Base-by-base conservation (phyloP, 1,140 invertebrate genomes). In the Archivesica marissinica region DNA sequence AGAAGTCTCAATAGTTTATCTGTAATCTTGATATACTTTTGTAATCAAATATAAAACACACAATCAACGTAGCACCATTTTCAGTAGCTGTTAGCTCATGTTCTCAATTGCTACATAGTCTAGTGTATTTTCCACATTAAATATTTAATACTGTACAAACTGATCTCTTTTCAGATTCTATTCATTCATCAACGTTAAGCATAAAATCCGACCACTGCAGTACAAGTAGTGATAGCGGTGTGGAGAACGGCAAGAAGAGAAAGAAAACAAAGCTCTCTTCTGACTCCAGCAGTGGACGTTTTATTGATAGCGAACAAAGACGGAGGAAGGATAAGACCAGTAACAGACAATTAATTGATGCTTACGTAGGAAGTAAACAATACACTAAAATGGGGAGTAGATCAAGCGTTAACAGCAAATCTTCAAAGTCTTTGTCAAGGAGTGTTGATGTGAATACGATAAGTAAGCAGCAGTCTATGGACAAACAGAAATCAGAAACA, bases 301-400 rank as follows among this genome's bases (percentile, higher is more conserved):
- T 39, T 23, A 2, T 47, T 23, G 64, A 44, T 9, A 66, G 39
- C 30, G 11, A 2, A 30, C 35, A 35, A 44, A 68, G 39, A 44
- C 25, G 25, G 50, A 20, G 30, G 15, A 64, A 44, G 9, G 44
- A 68, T 44, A 35, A 44, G 33, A 28, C 41, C 25, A 23, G 15
- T 15, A 68, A 35, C 15, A n/a, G 3, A 23, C 4, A 25, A 23
- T 44, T 11, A 11, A 6, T 20, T n/a, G 13, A 66, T 28, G 25
- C 3, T 30, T 59, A 6, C 13, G n/a, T 59, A 59, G 4, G 33
- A 30, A 7, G 25, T 0, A 64, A 35, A 64, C 59, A 33, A 30
- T 47, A 72, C 44, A 28, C 7, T 11, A 70, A 52, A 15, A 72
- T 72, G 68, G 68, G 68, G 17, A 72, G 68, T 23, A 28, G 68